Conservation (phyloP, 2,888 invertebrate species). For the Eutolmus rufibarbis region DNA sequence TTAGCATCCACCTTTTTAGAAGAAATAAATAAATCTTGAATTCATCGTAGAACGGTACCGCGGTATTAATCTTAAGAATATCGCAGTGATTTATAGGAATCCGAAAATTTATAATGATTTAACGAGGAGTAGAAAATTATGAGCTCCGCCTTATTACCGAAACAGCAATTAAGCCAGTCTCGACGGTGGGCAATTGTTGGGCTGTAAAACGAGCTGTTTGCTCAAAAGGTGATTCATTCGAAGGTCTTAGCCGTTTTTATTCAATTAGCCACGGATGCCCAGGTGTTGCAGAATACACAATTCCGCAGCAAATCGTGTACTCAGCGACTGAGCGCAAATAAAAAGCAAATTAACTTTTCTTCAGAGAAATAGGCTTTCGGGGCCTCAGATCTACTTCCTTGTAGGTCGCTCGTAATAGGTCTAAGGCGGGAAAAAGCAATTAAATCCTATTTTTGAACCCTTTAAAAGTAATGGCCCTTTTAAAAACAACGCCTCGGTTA, state of each 20-base stretch:
- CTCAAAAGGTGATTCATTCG: neutral
- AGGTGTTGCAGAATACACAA: neutral
- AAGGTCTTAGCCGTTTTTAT: neutral
- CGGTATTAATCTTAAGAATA: neutral
- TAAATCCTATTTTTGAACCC: neutral
- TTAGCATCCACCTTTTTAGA: neutral
- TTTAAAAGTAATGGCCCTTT: neutral
- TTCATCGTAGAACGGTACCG: neutral
- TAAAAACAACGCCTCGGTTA: neutral
- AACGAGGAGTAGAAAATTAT: neutral
- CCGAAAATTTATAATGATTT: neutral
- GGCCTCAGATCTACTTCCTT: neutral
- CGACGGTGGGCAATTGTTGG: neutral
- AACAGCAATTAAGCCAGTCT: neutral
- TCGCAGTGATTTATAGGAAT: neutral
- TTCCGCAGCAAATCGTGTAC: neutral
- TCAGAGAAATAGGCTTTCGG: neutral
- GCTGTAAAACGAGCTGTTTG: neutral
- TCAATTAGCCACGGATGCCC: neutral
- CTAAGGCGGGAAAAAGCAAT: neutral
- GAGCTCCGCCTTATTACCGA: neutral
- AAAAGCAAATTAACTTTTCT: neutral
- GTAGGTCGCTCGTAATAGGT: neutral
- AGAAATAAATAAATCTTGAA: neutral
- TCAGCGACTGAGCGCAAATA: neutral